Percentiles rank a stretch among this genome's conserved stretches.
Conservation (phyloP, 2,797 vertebrate genomes). For the Oreortyx pictus region DNA sequence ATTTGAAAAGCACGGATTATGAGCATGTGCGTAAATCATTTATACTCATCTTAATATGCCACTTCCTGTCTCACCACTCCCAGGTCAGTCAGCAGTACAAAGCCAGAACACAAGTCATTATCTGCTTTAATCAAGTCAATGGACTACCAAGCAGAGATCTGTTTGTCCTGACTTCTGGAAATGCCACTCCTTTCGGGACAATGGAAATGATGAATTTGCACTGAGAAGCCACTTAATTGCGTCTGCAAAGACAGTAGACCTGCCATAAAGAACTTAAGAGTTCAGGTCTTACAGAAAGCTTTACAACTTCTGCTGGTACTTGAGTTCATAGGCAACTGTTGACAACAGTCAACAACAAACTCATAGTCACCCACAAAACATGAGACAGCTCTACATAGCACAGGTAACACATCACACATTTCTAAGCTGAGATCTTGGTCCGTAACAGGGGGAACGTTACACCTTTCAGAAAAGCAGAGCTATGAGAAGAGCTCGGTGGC, state of each 20-base stretch:
- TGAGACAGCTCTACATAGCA: neutral
- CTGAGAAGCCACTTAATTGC: neutral
- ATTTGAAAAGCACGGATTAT: neutral
- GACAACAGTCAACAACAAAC: neutral
- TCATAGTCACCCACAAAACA: neutral
- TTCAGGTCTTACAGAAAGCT: neutral
- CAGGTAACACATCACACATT: neutral
- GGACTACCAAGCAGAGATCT: neutral
- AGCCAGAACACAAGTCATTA: neutral
- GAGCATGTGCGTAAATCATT: neutral
- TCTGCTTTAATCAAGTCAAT: neutral
- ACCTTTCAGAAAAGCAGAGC: neutral
- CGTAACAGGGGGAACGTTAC: accelerated
- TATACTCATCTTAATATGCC: no score
- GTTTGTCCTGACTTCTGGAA: neutral
- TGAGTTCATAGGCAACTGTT: neutral
- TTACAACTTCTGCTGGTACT: neutral
- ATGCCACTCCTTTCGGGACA: neutral
- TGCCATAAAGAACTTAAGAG: neutral
- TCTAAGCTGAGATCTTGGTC: neutral
- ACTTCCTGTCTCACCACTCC: neutral
- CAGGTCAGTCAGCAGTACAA: neutral
- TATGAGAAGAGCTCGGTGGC: no score
- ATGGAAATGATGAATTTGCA: accelerated
- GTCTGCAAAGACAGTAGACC: neutral